These are phyloP conservation scores for Clarias platycephalus DNA, from an alignment of 2,797 vertebrate species.

Conservation along the genomic window DNA sequence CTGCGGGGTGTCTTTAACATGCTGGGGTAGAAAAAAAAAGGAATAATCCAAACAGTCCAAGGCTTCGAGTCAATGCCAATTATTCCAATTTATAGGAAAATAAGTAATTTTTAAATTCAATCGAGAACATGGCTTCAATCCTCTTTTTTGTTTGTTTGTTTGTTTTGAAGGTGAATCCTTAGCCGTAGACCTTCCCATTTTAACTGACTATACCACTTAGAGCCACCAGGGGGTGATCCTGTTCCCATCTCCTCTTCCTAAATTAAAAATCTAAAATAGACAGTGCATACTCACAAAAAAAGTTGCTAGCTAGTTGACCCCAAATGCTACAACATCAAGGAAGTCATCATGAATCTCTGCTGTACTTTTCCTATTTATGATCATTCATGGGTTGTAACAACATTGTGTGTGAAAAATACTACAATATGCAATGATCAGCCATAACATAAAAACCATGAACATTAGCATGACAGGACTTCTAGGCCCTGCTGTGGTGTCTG, in stretches of 20 bases:
- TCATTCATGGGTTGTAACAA: neutral
- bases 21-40: neutral
- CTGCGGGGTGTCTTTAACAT: neutral
- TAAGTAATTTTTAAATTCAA: neutral
- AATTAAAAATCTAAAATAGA: neutral
- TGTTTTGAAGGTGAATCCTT: neutral
- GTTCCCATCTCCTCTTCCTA: neutral
- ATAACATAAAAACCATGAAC: too few species aligned
- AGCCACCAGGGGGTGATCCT: neutral
- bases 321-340: neutral
- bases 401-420: neutral
- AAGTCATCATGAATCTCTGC: neutral
- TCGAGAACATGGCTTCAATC: neutral
- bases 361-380: neutral
- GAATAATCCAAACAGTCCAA: neutral
- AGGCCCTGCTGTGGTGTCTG: too few species aligned
- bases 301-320: neutral
- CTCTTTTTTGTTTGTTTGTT: neutral
- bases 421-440: too few species aligned
- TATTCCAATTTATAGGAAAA: neutral
- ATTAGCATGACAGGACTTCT: too few species aligned
- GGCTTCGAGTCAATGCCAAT: neutral
- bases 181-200: neutral
- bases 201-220: neutral
- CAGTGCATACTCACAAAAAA: neutral